Evolutionary conservation across 2,888 invertebrate genomes (phyloP).

Genomic region (Nipponacmea schrenckii): DNA sequence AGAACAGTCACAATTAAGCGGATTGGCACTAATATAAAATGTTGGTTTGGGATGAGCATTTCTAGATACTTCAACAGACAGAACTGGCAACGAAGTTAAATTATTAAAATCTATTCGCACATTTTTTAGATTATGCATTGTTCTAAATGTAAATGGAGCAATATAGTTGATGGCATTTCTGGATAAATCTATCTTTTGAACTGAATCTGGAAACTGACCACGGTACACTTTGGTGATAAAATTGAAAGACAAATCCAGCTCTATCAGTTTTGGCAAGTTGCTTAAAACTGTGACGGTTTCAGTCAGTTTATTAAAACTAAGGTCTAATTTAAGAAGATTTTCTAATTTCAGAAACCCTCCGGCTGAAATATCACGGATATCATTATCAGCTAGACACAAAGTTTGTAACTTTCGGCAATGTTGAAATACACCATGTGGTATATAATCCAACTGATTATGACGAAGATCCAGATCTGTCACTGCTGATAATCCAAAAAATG

Average conservation of each 20-base stretch:
- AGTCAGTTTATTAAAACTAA: conserved; percentile 38
- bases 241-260: conserved; percentile 40
- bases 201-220: conserved; percentile 40
- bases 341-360: conserved; percentile 35
- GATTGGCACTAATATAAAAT: conserved; percentile 44
- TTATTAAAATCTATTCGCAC: conserved; percentile 46
- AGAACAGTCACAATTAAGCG: conserved; percentile 48
- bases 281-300: conserved; percentile 36
- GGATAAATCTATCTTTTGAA: conserved; percentile 44
- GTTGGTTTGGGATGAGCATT: conserved; percentile 25
- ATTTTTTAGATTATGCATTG: conserved; percentile 34
- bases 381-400: conserved; percentile 41
- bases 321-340: conserved; percentile 26
- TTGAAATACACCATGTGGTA: conserved; percentile 37
- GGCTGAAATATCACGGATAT: conserved; percentile 33
- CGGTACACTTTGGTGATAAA: conserved; percentile 30
- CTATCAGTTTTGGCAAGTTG: conserved; percentile 27
- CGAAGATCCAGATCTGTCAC: conserved; percentile 31
- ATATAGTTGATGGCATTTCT: conserved; percentile 41
- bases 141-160: conserved; percentile 44
- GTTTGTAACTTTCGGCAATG: conserved; percentile 34
- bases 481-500: conserved; percentile 33
- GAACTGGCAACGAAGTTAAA: conserved; percentile 29
- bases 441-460: conserved; percentile 31
- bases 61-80: conserved; percentile 27